Conservation (phyloP, 1,140 invertebrate species). For the Watersipora subatra region DNA sequence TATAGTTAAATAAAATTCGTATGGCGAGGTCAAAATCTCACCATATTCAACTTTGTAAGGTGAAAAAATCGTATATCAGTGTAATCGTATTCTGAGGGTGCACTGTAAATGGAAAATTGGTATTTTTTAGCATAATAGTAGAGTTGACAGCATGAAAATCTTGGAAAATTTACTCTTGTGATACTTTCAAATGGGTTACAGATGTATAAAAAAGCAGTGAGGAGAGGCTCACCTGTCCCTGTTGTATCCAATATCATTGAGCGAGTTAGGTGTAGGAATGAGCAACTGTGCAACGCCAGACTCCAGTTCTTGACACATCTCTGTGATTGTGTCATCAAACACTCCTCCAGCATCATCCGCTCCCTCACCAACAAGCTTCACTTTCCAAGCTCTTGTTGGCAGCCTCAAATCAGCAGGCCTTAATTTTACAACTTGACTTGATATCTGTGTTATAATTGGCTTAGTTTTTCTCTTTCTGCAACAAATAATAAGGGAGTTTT, state of each 20-base stretch:
- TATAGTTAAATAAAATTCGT: too few relatives aligned
- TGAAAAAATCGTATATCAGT: too few relatives aligned
- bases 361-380: slow-evolving; percentile 48
- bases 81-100: too few relatives aligned
- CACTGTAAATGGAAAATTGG: too few relatives aligned
- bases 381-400: slow-evolving; percentile 55
- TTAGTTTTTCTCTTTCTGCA: slow-evolving; percentile 44
- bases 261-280: slow-evolving; percentile 32
- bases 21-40: too few relatives aligned
- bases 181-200: too few relatives aligned
- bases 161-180: too few relatives aligned
- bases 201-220: too few relatives aligned
- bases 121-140: too few relatives aligned
- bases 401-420: slow-evolving; percentile 48
- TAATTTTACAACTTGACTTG: slow-evolving; percentile 51
- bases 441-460: slow-evolving; percentile 52
- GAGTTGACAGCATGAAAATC: too few relatives aligned
- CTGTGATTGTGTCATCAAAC: slow-evolving; percentile 58
- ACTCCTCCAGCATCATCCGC: slow-evolving; percentile 57
- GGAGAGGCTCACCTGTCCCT: slow-evolving; percentile 47
- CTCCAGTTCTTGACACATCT: slow-evolving; percentile 66
- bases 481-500: too few relatives aligned
- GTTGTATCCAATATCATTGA: slow-evolving; percentile 46
- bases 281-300: slow-evolving; percentile 69
- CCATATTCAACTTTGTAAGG: too few relatives aligned